These are phyloP conservation scores for Margaritifera margaritifera DNA, from an alignment of 2,888 invertebrate species.

Conservation along the genomic window DNA sequence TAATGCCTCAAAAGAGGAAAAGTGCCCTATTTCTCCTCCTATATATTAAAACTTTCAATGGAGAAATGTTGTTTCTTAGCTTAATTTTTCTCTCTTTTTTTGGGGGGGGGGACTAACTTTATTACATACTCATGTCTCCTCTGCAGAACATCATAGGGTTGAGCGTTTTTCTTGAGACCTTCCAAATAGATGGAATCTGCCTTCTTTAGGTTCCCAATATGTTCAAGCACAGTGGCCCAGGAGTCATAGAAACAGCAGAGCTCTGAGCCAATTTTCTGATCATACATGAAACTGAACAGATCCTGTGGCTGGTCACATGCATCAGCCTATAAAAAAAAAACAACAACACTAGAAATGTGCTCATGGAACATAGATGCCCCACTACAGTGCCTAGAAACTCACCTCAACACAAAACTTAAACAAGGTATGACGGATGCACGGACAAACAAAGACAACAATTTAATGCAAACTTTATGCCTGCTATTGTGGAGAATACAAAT, in stretches of 20 bases:
- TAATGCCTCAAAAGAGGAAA: too few species aligned
- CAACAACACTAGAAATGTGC: background rate
- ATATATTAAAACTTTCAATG: too few species aligned
- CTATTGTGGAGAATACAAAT: too few species aligned
- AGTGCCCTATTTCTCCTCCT: too few species aligned
- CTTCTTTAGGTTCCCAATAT: constrained; percentile 84
- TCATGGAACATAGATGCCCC: background rate
- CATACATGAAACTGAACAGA: constrained; percentile 85
- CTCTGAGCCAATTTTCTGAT: constrained; percentile 85
- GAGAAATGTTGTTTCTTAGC: background rate
- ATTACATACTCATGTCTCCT: constrained; percentile 59
- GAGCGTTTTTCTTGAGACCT: constrained; percentile 84
- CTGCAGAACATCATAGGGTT: constrained; percentile 82
- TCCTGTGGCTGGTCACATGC: constrained; percentile 73
- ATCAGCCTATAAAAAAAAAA: constrained; percentile 56
- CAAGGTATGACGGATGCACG: too few species aligned
- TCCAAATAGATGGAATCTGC: constrained; percentile 87
- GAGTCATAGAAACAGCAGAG: constrained; percentile 89
- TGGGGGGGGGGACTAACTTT: background rate
- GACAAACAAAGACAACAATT: too few species aligned
- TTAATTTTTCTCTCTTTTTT: background rate
- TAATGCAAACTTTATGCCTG: too few species aligned
- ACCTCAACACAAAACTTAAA: background rate
- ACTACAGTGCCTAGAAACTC: background rate
- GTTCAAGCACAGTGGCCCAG: constrained; percentile 92